Percentiles rank a stretch among this genome's conserved stretches.
phyloP scores from a whole-genome alignment of 2,113 vertebrate genomes.

The Cinclus mexicanus region DNA sequence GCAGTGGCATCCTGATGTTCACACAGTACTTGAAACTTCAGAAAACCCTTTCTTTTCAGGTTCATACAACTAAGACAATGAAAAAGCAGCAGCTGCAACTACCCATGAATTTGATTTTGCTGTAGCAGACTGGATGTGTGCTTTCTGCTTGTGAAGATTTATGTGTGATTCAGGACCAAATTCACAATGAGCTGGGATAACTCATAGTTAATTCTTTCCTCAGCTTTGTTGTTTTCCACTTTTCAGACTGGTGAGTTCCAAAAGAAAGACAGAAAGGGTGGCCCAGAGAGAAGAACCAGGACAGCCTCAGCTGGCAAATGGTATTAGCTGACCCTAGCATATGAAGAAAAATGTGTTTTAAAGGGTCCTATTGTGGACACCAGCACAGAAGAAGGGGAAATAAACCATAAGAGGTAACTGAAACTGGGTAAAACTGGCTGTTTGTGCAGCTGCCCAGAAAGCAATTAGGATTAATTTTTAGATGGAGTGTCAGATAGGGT shows the following conservation, averaged over 20 bases:
- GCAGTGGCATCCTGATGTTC: not conserved
- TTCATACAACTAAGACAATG: not conserved
- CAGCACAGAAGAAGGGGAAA: not conserved
- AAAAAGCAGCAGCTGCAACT: not conserved
- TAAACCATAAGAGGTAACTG: not conserved
- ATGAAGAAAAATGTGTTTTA: not conserved
- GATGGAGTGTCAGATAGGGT: not conserved
- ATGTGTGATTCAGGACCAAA: not conserved
- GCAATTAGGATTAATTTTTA: slow-evolving; percentile 48
- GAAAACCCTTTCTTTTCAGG: not conserved
- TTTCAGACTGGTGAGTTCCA: not conserved
- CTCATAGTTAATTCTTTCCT: not conserved
- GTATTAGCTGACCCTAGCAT: not conserved
- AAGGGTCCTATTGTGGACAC: not conserved
- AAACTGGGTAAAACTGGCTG: slow-evolving; percentile 4
- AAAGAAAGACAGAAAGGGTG: not conserved
- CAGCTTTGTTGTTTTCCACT: not conserved
- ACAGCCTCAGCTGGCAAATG: not conserved
- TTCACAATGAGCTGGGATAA: not conserved
- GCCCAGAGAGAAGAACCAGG: not conserved
- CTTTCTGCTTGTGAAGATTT: not conserved
- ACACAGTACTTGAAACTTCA: not conserved
- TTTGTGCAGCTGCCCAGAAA: slow-evolving; percentile 42
- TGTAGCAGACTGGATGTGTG: not conserved
- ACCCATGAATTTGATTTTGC: not conserved